Evolutionary conservation across 2,113 vertebrate species (phyloP).

Genomic region (Benitochromis conjunctus): DNA sequence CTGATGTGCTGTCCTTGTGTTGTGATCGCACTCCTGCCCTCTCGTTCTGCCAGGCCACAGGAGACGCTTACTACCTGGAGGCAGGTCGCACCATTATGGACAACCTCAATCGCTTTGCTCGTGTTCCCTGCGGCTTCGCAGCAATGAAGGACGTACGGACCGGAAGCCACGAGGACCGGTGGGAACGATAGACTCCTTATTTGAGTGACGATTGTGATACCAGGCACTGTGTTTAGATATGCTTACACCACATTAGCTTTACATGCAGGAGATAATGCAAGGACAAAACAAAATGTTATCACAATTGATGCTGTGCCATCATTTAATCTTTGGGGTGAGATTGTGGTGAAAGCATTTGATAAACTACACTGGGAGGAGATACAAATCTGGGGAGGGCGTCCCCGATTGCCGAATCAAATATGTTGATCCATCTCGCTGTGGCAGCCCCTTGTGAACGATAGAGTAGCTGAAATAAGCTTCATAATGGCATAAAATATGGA

Average conservation of each 20-base stretch:
- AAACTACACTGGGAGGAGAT: background rate
- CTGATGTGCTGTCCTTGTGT: background rate
- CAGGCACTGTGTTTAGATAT: background rate
- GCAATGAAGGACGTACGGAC: slow-evolving; percentile 98
- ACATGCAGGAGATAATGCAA: background rate
- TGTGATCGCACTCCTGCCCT: background rate
- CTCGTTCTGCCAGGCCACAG: slow-evolving; percentile 81
- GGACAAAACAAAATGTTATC: background rate
- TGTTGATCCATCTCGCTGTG: background rate
- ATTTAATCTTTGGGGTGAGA: background rate
- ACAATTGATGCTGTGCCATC: background rate
- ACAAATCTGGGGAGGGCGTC: background rate
- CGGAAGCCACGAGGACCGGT: slow-evolving; percentile 98
- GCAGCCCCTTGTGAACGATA: too few species aligned
- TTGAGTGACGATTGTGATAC: background rate
- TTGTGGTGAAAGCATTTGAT: background rate
- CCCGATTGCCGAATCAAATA: background rate
- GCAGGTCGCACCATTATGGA: slow-evolving; percentile 95
- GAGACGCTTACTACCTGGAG: slow-evolving; percentile 96
- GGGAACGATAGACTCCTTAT: background rate
- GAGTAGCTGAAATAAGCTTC: too few species aligned
- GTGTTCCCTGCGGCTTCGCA: slow-evolving; percentile 96
- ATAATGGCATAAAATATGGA: too few species aligned
- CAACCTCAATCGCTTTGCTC: slow-evolving; percentile 95
- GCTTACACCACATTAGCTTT: background rate